Evolutionary conservation across 2,888 invertebrate genomes (phyloP), one percentile per base, ranked within the genome.

Genomic region (Acleris laterana): DNA sequence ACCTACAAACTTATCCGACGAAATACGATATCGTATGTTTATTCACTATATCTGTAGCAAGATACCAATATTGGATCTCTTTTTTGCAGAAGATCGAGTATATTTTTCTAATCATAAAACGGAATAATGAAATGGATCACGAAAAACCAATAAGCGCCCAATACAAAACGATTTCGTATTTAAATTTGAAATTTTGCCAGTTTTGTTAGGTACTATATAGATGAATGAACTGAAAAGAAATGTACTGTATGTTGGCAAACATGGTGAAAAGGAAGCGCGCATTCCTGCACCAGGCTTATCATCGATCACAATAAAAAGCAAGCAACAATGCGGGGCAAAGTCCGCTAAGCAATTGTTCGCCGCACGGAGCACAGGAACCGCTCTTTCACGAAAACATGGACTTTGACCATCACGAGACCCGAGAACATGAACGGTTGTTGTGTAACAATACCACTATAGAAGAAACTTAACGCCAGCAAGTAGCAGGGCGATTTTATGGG

Each of bases 251-350:
- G 46, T 17, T 17, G 16, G n/a, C 46, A 17, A 46, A n/a, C 6
- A 46, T n/a, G 46, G 17, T 17, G 11, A 13, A 52, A 53, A 32
- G 52, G 50, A 49, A 61, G 28, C 56, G n/a, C 60, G 65, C 65
- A 56, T 61, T 61, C 50, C 49, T 65, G 50, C 50, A 65, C 65
- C 55, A 53, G 17, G 65, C 65, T 49, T 60, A 61, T 65, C 46
- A 53, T 60, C 44, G 46, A 70, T 60, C 69, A 76, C 70, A 76
- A 76, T 71, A 71, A n/a, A n/a, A n/a, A 72, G 64, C 63, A 68
- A 70, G 72, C 72, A 70, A 87, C 84, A 87, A 87, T 83, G 66
- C 44, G 63, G 83, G 72, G 51, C 84, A 73, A 87, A 89, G 88
- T 89, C 84, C 87, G 79, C 65, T 55, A 63, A 64, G 73, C 84